A percentile compares a stretch with the other conserved stretches of the same genome.
phyloP scores from a whole-genome alignment of 2,797 vertebrate genomes.

The Melanogrammus aeglefinus region DNA sequence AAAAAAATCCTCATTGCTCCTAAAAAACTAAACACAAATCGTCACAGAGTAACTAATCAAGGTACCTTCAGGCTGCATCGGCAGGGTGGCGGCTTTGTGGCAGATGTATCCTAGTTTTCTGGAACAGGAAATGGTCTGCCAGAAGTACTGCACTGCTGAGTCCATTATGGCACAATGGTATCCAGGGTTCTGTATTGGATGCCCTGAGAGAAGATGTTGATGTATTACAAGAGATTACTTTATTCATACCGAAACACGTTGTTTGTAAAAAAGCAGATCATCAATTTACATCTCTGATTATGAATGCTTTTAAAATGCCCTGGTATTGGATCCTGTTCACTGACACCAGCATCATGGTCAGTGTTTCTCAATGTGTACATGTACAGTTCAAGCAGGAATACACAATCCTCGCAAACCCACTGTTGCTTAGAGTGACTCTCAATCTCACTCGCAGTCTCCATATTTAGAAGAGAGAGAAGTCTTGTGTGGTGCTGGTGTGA shows the following conservation, averaged over 20 bases:
- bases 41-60: background rate
- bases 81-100: conserved; percentile 74
- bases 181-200: conserved; percentile 81
- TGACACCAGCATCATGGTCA: background rate
- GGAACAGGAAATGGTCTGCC: conserved; percentile 81
- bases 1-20: too few relatives aligned
- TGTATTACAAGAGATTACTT: background rate
- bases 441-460: background rate
- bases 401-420: background rate
- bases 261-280: background rate
- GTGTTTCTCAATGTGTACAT: background rate
- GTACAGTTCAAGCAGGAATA: background rate
- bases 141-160: conserved; percentile 72
- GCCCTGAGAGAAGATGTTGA: conserved; percentile 66
- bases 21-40: conserved; percentile 15
- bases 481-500: background rate
- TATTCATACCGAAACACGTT: background rate
- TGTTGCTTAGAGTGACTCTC: background rate
- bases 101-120: conserved; percentile 88
- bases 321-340: background rate
- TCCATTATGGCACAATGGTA: conserved; percentile 82
- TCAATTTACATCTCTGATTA: background rate
- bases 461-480: background rate
- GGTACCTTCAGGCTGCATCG: conserved; percentile 75
- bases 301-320: background rate